Evolutionary conservation across 2,888 invertebrate genomes (phyloP).

Genomic region (Noctua janthina): DNA sequence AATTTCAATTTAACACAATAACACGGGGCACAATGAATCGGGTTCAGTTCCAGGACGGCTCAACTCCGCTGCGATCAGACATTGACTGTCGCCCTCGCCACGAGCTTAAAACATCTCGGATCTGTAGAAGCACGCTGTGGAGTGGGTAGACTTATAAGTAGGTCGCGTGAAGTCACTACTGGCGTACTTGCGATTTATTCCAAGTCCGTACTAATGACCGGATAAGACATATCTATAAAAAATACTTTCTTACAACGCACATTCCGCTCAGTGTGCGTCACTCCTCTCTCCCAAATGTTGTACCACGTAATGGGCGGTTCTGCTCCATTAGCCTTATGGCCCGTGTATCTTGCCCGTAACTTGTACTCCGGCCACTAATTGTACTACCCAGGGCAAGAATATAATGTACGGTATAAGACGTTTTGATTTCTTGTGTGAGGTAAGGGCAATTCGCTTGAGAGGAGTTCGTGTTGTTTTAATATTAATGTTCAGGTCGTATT

Average conservation of each 20-base stretch:
- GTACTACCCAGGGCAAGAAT: constrained; percentile 50
- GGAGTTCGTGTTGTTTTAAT: not conserved
- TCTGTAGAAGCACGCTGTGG: too few relatives aligned
- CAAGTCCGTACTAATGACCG: too few relatives aligned
- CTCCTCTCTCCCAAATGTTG: constrained; percentile 61
- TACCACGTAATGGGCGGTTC: constrained; percentile 73
- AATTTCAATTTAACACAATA: too few relatives aligned
- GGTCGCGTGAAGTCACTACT: too few relatives aligned
- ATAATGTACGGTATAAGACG: constrained; percentile 35
- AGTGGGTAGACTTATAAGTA: too few relatives aligned
- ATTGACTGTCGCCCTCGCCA: too few relatives aligned
- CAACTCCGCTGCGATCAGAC: too few relatives aligned
- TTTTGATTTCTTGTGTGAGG: constrained; percentile 40
- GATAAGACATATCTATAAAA: too few relatives aligned
- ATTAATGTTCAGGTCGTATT: not conserved
- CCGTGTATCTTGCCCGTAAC: constrained; percentile 72
- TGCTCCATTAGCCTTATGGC: constrained; percentile 75
- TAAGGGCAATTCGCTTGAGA: not conserved
- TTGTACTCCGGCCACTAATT: constrained; percentile 71
- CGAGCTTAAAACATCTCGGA: too few relatives aligned
- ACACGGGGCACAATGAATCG: too few relatives aligned
- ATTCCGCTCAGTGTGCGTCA: constrained; percentile 41
- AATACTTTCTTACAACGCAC: not conserved
- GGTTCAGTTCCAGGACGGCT: too few relatives aligned
- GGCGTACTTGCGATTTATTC: too few relatives aligned